These are phyloP conservation scores for Paguma larvata DNA, from an alignment of 2,797 vertebrate genomes.

Conservation along the genomic window DNA sequence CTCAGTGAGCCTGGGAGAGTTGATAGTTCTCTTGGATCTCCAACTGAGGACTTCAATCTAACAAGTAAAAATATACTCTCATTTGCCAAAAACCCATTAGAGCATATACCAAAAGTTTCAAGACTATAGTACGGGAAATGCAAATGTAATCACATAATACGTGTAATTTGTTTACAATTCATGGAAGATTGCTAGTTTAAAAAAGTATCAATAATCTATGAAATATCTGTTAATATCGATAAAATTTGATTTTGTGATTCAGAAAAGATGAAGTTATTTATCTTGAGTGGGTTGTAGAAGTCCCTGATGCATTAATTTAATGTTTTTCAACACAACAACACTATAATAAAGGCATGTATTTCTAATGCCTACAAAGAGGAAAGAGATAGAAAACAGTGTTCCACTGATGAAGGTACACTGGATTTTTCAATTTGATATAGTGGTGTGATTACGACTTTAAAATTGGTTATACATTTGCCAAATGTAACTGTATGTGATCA, in stretches of 20 bases:
- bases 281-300: background rate
- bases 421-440: background rate
- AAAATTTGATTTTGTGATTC: conserved; percentile 73
- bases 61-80: conserved; percentile 53
- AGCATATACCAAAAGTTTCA: background rate
- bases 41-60: conserved; percentile 16
- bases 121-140: background rate
- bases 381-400: background rate
- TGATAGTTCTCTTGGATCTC: background rate
- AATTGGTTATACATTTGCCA: background rate
- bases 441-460: background rate
- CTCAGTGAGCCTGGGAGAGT: background rate
- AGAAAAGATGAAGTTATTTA: conserved; percentile 69
- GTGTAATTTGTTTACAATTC: background rate
- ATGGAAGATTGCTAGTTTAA: background rate
- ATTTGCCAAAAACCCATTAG: background rate
- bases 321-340: background rate
- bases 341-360: background rate
- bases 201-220: background rate
- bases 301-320: background rate
- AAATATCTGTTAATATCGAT: background rate
- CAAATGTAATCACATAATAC: background rate
- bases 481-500: background rate
- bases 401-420: background rate
- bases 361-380: background rate